Conservation (phyloP, 2,797 vertebrate species). For the Eulemur mongoz region DNA sequence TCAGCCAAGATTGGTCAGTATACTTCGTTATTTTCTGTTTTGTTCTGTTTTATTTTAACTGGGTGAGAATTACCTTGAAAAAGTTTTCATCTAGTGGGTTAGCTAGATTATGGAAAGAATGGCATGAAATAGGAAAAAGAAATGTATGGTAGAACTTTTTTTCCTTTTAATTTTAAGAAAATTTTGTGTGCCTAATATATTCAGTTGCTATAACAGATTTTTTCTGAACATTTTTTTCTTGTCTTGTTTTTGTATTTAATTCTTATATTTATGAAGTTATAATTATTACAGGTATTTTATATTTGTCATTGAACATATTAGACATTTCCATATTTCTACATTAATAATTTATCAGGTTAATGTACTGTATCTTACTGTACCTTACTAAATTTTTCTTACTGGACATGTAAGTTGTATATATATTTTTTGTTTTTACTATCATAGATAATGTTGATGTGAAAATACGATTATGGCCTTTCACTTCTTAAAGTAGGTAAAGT, state of each 20-base stretch:
- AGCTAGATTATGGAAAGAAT: conserved; percentile 16
- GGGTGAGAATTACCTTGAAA: neutral
- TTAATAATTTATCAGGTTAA: neutral
- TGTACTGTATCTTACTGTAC: neutral
- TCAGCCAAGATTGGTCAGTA: neutral
- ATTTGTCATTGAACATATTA: neutral
- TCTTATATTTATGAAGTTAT: neutral
- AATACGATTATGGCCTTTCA: neutral
- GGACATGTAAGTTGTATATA: neutral
- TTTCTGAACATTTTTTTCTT: neutral
- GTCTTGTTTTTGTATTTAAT: conserved; percentile 39
- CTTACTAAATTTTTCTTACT: neutral
- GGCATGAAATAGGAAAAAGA: neutral
- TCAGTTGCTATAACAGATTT: neutral
- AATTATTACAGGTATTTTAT: neutral
- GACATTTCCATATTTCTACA: neutral
- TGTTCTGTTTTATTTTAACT: neutral
- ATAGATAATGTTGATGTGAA: neutral
- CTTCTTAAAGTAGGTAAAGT: neutral
- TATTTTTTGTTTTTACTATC: neutral
- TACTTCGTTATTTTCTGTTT: neutral
- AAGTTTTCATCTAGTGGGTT: neutral
- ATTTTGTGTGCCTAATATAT: neutral
- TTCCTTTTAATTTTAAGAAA: neutral
- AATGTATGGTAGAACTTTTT: neutral